Evolutionary conservation across 2,888 invertebrate genomes (phyloP).

Genomic region (Drosophila merina): DNA sequence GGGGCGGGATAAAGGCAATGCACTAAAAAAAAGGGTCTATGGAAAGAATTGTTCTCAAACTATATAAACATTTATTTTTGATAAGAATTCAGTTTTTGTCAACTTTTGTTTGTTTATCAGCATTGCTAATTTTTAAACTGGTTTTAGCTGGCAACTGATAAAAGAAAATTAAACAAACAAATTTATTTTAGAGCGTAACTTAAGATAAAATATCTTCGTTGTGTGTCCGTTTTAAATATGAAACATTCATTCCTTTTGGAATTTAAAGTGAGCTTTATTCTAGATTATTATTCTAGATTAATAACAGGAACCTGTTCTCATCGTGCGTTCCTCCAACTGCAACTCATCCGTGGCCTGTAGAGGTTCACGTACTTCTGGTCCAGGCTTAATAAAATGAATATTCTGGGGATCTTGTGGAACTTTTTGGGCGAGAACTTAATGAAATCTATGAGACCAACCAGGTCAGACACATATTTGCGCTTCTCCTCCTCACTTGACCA

Average conservation of each 20-base stretch:
- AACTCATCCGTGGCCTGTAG: too few species aligned
- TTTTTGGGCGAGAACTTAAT: slow-evolving; percentile 12
- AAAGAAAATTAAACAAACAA: neutral
- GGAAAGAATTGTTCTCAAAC: neutral
- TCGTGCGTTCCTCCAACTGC: too few species aligned
- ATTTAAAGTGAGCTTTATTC: too few species aligned
- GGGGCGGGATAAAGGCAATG: neutral
- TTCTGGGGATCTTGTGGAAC: slow-evolving; percentile 47
- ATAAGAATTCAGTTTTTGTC: slow-evolving; percentile 10
- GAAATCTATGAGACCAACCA: slow-evolving; percentile 18
- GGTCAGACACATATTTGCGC: neutral
- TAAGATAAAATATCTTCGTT: neutral
- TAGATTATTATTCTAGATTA: too few species aligned
- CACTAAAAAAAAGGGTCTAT: slow-evolving; percentile 9
- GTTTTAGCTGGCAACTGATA: neutral
- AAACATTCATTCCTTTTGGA: too few species aligned
- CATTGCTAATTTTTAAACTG: slow-evolving; percentile 21
- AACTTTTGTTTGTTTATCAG: slow-evolving; percentile 21
- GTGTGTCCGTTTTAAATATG: neutral
- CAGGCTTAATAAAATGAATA: slow-evolving; percentile 19
- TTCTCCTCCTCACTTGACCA: neutral
- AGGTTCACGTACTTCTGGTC: too few species aligned
- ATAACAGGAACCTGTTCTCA: too few species aligned
- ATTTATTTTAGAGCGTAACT: neutral
- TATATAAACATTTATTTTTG: neutral